Evolutionary conservation across 2,797 vertebrate species (phyloP).

Genomic region (Clamator glandarius): DNA sequence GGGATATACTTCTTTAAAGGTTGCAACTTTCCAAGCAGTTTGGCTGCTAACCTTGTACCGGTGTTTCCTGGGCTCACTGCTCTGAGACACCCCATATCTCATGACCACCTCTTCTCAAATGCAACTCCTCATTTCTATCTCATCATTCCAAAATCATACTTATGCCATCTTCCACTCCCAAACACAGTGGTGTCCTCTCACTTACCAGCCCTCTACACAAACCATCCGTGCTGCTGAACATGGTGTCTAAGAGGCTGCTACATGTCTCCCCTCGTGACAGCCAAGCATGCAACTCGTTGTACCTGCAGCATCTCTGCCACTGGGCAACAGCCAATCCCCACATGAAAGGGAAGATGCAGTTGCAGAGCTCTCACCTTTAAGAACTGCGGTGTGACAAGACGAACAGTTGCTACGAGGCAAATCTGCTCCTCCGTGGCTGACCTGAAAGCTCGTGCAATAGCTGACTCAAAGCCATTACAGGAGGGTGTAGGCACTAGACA

Average conservation of each 20-base stretch:
- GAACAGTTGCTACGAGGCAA: slow-evolving; percentile 91
- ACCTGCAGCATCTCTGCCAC: background rate
- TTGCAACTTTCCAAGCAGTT: background rate
- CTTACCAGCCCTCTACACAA: background rate
- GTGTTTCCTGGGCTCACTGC: background rate
- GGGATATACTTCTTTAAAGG: background rate
- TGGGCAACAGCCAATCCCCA: accelerated
- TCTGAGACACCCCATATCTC: accelerated
- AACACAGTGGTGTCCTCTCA: accelerated
- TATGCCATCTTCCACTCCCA: accelerated
- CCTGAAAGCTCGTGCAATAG: slow-evolving; percentile 83
- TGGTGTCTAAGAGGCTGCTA: background rate
- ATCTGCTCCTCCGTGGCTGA: slow-evolving; percentile 88
- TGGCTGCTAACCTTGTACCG: background rate
- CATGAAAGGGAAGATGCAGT: accelerated
- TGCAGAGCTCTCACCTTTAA: slow-evolving; percentile 81
- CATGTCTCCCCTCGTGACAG: background rate
- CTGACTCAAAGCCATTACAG: slow-evolving; percentile 85
- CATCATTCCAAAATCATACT: background rate
- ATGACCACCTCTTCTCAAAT: background rate
- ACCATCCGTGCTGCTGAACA: background rate
- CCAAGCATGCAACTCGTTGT: accelerated
- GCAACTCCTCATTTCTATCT: accelerated
- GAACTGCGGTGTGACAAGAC: slow-evolving; percentile 85
- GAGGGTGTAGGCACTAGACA: slow-evolving; percentile 86